These are phyloP conservation scores for Cosmia pyralina DNA, from an alignment of 2,888 invertebrate genomes.

Conservation along the genomic window DNA sequence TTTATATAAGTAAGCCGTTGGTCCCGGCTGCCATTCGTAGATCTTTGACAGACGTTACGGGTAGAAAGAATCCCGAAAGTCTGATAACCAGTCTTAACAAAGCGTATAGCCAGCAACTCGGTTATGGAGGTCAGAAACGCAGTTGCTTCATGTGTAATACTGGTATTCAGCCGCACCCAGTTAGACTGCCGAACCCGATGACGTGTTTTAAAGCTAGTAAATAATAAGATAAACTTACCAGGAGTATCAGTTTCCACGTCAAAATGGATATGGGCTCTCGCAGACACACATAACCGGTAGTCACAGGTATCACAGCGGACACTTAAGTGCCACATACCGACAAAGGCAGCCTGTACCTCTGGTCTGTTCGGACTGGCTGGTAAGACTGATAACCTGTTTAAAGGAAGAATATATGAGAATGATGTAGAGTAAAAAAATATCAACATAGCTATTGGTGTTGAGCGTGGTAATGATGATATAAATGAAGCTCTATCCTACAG, in stretches of 20 bases:
- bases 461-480: too few relatives aligned
- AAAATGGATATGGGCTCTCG: conserved; percentile 79
- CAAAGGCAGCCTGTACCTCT: conserved; percentile 70
- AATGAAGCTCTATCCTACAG: too few relatives aligned
- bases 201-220: not conserved
- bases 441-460: too few relatives aligned
- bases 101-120: not conserved
- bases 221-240: conserved; percentile 67
- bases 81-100: not conserved
- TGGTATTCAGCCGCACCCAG: not conserved
- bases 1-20: not conserved
- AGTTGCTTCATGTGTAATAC: not conserved
- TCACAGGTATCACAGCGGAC: conserved; percentile 84
- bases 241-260: conserved; percentile 70
- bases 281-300: conserved; percentile 81
- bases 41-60: not conserved
- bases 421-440: too few relatives aligned
- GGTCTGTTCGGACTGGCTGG: conserved; percentile 69
- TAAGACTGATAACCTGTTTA: conserved; percentile 79
- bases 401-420: not conserved
- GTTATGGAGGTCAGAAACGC: not conserved
- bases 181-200: not conserved
- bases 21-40: not conserved
- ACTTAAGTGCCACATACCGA: conserved; percentile 86
- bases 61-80: not conserved